Evolutionary conservation across 2,797 vertebrate species (phyloP), one percentile per base, ranked within the genome.

Genomic region (Carduelis carduelis): DNA sequence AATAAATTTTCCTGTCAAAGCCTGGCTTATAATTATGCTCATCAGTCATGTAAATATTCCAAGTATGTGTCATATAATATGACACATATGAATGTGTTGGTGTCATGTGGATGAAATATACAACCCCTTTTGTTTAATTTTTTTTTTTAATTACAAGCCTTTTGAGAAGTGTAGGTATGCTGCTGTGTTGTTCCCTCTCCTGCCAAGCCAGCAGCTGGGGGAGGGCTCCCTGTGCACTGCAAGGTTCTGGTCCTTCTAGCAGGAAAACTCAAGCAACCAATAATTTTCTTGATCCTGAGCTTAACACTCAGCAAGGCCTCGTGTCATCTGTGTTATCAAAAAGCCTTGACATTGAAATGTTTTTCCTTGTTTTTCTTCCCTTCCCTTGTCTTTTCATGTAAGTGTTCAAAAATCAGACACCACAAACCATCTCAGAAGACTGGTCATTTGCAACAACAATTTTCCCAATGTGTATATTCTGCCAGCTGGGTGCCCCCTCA

Each of bases 41-140:
- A 87, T 89, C 92, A 93, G 39, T 83, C 89, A 44, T 81, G 75
- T 75, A 94, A 84, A 63, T 72, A 94, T 85, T 94, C 91, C 80
- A 94, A 89, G 50, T 55, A 56, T 84, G 56, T 82, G 89, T 91
- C 85, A 83, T 71, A 53, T 41, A 83, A 84, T 74, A 72, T 32
- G 79, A 89, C 63, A 66, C 34, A 83, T 28, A 4, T 10, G 44
- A 83, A 90, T 90, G 74, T 3, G 11, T 86, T 4, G 15, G n/a
- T 89, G 61, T 87, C 70, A 84, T 46, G 37, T 50, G 83, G 41
- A 79, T 82, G 53, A 91, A 93, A 87, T 53, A 66, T 8, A 66
- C 32, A 63, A 75, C 37, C 14, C 6, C 3, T 20, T 41, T 57
- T 34, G 15, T 64, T 24, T 12, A 35, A 15, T 41, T 22, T 74